A percentile compares a stretch with the other conserved stretches of the same genome.
These are phyloP conservation scores for Acromyrmex echinatior DNA, from an alignment of 1,140 invertebrate genomes.

Conservation along the genomic window DNA sequence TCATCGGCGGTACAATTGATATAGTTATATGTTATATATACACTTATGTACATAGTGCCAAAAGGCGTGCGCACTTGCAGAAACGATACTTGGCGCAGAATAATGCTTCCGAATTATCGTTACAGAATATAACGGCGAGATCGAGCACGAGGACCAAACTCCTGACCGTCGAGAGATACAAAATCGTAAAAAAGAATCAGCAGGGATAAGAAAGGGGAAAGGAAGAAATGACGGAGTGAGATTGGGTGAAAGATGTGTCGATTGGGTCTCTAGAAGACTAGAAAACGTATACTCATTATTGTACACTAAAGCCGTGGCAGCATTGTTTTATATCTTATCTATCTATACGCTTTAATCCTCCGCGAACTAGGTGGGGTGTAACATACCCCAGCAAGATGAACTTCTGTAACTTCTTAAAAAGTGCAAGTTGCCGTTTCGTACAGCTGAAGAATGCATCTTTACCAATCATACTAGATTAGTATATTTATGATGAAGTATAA, in stretches of 20 bases:
- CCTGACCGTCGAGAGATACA: constrained; percentile 43
- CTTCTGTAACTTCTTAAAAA: too few relatives aligned
- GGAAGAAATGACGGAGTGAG: constrained; percentile 5
- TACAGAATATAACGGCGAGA: constrained; percentile 39
- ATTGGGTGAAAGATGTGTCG: not conserved
- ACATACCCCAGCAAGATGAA: too few relatives aligned
- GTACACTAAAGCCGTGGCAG: constrained; percentile 69
- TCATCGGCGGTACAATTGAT: constrained; percentile 81
- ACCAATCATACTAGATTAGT: too few relatives aligned
- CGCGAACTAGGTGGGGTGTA: too few relatives aligned
- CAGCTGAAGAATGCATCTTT: too few relatives aligned
- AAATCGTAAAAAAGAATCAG: constrained; percentile 67
- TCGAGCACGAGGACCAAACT: constrained; percentile 12
- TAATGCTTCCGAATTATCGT: constrained; percentile 47
- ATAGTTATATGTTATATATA: constrained; percentile 79
- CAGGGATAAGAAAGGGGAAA: constrained; percentile 18
- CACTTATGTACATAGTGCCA: constrained; percentile 81
- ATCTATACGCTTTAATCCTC: constrained; percentile 56
- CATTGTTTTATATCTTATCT: constrained; percentile 52
- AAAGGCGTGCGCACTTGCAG: constrained; percentile 61
- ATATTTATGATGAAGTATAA: too few relatives aligned
- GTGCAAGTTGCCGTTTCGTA: too few relatives aligned
- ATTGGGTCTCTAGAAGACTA: constrained; percentile 79
- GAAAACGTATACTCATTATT: constrained; percentile 77
- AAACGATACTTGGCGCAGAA: constrained; percentile 46